Percentiles rank a stretch among this genome's conserved stretches.
These are phyloP conservation scores for Euschistus heros DNA, from an alignment of 1,140 invertebrate species.

Conservation along the genomic window DNA sequence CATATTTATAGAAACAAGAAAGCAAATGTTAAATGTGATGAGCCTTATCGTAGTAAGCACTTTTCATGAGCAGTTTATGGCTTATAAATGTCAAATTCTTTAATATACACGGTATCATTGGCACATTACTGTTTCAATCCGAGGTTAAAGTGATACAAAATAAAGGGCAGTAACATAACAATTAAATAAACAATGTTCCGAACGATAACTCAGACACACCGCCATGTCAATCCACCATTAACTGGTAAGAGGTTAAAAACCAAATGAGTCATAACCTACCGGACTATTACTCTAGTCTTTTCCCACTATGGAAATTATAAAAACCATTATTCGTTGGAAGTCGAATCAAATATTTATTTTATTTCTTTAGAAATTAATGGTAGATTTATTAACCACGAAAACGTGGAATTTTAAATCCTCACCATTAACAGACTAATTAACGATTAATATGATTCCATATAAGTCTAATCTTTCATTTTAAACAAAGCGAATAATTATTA, in stretches of 20 bases:
- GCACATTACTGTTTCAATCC: neutral
- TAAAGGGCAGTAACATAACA: neutral
- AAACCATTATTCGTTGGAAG: too few species aligned
- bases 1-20: neutral
- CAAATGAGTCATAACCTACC: conserved; percentile 16
- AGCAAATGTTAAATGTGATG: neutral
- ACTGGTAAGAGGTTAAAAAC: conserved; percentile 12
- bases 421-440: too few species aligned
- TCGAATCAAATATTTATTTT: too few species aligned
- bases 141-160: neutral
- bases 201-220: conserved; percentile 7
- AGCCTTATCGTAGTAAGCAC: neutral
- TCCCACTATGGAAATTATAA: too few species aligned
- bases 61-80: neutral
- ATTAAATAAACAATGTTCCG: conserved; percentile 9
- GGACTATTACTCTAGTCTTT: neutral
- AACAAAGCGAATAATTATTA: too few species aligned
- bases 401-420: too few species aligned
- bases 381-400: too few species aligned
- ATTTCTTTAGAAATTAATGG: too few species aligned
- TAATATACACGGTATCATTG: neutral
- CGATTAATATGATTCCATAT: too few species aligned
- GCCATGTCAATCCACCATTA: conserved; percentile 17
- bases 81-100: neutral
- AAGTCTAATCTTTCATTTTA: too few species aligned